These are phyloP conservation scores for Albula goreensis DNA, from an alignment of 2,113 vertebrate genomes.

Conservation along the genomic window DNA sequence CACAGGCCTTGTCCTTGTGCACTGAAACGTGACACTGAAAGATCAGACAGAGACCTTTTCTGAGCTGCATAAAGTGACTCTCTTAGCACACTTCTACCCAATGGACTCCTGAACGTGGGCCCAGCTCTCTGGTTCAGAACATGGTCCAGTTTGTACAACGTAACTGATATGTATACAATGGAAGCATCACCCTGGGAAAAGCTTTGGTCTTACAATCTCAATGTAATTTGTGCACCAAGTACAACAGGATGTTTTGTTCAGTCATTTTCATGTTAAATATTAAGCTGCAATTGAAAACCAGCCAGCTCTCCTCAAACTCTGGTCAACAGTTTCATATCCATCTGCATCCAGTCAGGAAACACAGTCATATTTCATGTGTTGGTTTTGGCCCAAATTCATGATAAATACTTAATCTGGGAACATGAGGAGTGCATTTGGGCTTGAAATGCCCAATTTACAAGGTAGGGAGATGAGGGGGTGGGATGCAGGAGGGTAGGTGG, in stretches of 20 bases:
- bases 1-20: constrained; percentile 2
- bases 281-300: neutral
- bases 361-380: constrained; percentile 32
- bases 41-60: neutral
- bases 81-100: neutral
- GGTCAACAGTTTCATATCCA: neutral
- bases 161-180: neutral
- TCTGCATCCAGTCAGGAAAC: constrained; percentile 26
- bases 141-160: neutral
- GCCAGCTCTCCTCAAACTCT: neutral
- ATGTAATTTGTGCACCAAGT: neutral
- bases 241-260: neutral
- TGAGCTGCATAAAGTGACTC: neutral
- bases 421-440: constrained; percentile 39
- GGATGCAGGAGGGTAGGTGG: neutral
- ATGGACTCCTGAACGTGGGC: neutral
- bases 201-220: neutral
- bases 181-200: neutral
- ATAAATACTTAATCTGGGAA: constrained; percentile 45
- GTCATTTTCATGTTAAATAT: neutral
- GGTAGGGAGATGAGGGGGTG: constrained; percentile 7
- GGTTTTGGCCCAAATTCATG: constrained; percentile 36
- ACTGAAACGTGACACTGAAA: neutral
- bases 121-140: neutral
- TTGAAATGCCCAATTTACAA: constrained; percentile 33